phyloP scores from a whole-genome alignment of 2,888 invertebrate species.

The Sepioteuthis lessoniana region DNA sequence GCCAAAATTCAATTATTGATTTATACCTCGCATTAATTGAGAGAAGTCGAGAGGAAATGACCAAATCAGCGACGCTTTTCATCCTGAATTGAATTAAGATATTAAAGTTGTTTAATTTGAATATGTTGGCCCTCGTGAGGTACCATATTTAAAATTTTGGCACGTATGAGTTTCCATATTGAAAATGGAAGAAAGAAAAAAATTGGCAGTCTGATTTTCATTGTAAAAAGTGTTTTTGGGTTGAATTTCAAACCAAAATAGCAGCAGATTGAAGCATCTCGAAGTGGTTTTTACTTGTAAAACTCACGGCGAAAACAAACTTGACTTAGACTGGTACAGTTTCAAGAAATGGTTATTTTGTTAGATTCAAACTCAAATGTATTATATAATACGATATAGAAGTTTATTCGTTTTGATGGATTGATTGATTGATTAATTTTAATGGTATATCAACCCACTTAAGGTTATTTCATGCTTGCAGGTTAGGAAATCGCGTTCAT shows the following conservation, averaged over 20 bases:
- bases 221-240: not conserved
- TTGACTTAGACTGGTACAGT: too few relatives aligned
- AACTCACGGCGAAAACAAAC: too few relatives aligned
- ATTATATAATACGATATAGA: too few relatives aligned
- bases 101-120: not conserved
- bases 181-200: not conserved
- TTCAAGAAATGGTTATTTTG: too few relatives aligned
- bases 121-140: not conserved
- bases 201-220: not conserved
- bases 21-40: not conserved
- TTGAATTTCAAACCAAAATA: not conserved
- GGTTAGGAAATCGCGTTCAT: too few relatives aligned
- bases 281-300: not conserved
- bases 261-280: not conserved
- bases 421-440: too few relatives aligned
- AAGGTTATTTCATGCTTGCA: too few relatives aligned
- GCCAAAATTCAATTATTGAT: not conserved
- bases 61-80: conserved; percentile 7
- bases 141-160: conserved; percentile 14
- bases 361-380: too few relatives aligned
- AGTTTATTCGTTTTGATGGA: too few relatives aligned
- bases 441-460: too few relatives aligned
- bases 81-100: not conserved
- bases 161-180: not conserved
- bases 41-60: not conserved